Conservation (phyloP, 2,797 vertebrate genomes). For the Dryobates pubescens region DNA sequence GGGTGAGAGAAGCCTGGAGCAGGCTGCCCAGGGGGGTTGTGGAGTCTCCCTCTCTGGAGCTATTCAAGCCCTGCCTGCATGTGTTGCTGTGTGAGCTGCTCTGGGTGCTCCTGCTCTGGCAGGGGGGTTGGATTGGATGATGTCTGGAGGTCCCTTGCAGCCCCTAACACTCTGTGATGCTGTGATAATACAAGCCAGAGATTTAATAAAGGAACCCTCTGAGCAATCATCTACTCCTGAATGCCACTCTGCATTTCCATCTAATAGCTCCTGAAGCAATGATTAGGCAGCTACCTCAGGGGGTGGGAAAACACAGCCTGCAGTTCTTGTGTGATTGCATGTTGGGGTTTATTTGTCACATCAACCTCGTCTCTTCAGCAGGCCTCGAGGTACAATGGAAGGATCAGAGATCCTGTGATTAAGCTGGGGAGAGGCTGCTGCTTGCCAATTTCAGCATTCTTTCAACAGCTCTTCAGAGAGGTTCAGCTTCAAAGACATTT, state of each 20-base stretch:
- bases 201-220: constrained; percentile 42
- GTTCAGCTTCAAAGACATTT: constrained; percentile 15
- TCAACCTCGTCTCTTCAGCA: constrained; percentile 39
- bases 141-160: too few species aligned
- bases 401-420: constrained; percentile 28
- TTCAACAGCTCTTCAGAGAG: constrained; percentile 27
- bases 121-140: too few species aligned
- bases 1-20: too few species aligned
- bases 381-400: constrained; percentile 22
- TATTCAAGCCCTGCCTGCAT: too few species aligned
- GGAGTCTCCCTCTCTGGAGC: too few species aligned
- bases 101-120: too few species aligned
- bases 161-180: too few species aligned
- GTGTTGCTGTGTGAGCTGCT: too few species aligned
- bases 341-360: constrained; percentile 18
- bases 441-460: background rate
- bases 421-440: constrained; percentile 6
- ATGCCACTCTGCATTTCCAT: background rate
- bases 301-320: constrained; percentile 33
- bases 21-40: too few species aligned
- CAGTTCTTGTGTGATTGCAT: constrained; percentile 39
- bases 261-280: constrained; percentile 45
- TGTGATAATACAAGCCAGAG: background rate
- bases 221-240: constrained; percentile 30
- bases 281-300: constrained; percentile 36